A percentile compares a stretch with the other conserved stretches of the same genome.
Evolutionary conservation across 1,140 invertebrate genomes (phyloP).

Genomic region (Drosophila nannoptera): DNA sequence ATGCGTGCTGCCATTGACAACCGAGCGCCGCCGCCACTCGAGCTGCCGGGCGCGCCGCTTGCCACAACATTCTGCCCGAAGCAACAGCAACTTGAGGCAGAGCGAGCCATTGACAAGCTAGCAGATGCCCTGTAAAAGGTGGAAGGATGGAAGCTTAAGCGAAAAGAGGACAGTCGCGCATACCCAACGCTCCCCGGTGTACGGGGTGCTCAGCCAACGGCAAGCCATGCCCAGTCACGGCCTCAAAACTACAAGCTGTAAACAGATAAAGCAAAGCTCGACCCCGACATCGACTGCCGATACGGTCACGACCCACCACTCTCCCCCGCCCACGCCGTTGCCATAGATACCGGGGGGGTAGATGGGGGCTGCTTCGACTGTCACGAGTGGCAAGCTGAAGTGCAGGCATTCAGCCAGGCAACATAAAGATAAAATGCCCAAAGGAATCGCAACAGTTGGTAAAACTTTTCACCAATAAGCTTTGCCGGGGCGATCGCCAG

Average conservation of each 20-base stretch:
- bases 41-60: background rate
- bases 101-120: background rate
- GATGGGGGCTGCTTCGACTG: background rate
- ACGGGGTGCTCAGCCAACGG: background rate
- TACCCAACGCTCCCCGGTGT: background rate
- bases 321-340: constrained; percentile 8
- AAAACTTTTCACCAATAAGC: constrained; percentile 70
- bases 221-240: constrained; percentile 13
- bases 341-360: constrained; percentile 20
- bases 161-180: no score
- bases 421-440: constrained; percentile 67
- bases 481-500: constrained; percentile 32
- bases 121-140: background rate
- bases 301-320: constrained; percentile 7
- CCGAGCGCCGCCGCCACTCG: constrained; percentile 8
- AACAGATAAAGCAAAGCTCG: constrained; percentile 46
- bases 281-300: constrained; percentile 18
- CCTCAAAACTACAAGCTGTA: constrained; percentile 37
- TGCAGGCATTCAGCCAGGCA: constrained; percentile 13
- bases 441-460: constrained; percentile 65
- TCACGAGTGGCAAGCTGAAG: background rate
- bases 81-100: background rate
- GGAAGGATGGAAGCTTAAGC: no score
- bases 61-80: constrained; percentile 51
- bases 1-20: constrained; percentile 38